These are phyloP conservation scores for Cephonodes hylas DNA, from an alignment of 2,888 invertebrate species.

Conservation along the genomic window DNA sequence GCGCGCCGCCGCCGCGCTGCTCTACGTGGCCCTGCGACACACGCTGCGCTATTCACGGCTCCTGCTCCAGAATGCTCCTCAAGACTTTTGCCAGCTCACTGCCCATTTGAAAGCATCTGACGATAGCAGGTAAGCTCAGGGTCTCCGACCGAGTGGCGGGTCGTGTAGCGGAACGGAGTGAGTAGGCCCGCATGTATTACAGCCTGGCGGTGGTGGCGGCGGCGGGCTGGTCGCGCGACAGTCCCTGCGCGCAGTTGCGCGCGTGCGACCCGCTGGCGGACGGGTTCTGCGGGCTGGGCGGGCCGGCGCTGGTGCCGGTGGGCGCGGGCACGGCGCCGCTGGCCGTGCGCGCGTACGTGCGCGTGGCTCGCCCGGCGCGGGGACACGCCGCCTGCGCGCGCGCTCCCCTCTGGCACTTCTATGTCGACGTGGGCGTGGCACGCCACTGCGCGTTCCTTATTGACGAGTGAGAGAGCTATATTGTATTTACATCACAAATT, in stretches of 20 bases:
- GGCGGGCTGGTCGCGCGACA: not conserved
- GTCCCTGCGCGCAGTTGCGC: not conserved
- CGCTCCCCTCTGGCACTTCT: slow-evolving; percentile 82
- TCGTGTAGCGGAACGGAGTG: not conserved
- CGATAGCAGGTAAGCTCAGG: too few relatives aligned
- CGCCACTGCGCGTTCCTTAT: slow-evolving; percentile 74
- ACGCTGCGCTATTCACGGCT: slow-evolving; percentile 82
- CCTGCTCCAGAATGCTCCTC: slow-evolving; percentile 52
- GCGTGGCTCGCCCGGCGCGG: slow-evolving; percentile 87
- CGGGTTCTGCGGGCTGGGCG: slow-evolving; percentile 17
- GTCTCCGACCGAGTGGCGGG: not conserved
- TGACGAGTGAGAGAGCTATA: not conserved
- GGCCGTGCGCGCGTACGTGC: slow-evolving; percentile 82
- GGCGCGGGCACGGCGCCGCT: slow-evolving; percentile 28
- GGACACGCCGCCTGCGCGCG: slow-evolving; percentile 82
- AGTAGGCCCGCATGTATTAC: not conserved
- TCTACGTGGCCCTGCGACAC: slow-evolving; percentile 86
- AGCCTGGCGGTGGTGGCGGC: not conserved
- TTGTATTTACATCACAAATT: too few relatives aligned
- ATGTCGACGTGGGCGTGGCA: slow-evolving; percentile 89
- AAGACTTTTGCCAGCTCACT: not conserved
- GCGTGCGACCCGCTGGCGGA: not conserved
- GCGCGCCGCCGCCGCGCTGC: slow-evolving; percentile 89
- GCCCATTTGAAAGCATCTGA: too few relatives aligned
- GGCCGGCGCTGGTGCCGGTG: slow-evolving; percentile 9